A percentile compares a stretch with the other conserved stretches of the same genome.
These are phyloP conservation scores for Microcebus ravelobensis DNA, from an alignment of 2,113 vertebrate species.

Conservation along the genomic window DNA sequence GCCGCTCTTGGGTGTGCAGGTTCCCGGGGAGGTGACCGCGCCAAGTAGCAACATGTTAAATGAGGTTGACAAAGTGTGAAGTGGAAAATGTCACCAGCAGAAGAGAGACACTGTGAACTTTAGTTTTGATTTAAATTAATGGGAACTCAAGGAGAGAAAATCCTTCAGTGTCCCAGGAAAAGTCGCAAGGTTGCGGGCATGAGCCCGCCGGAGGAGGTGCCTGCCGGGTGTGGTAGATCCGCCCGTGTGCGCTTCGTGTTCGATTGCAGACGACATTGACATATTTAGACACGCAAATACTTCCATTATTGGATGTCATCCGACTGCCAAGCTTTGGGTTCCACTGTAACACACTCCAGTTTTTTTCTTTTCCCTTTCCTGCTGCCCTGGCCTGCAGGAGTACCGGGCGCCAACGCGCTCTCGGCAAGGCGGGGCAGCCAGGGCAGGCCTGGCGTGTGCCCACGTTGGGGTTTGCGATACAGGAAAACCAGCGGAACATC, in stretches of 20 bases:
- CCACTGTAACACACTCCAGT: too few species aligned
- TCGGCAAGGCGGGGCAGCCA: rapidly evolving
- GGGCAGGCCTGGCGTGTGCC: not conserved
- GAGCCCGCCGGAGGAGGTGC: not conserved
- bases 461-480: rapidly evolving
- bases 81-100: conserved; percentile 57
- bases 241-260: rapidly evolving
- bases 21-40: not conserved
- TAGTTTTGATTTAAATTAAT: conserved; percentile 63
- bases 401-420: rapidly evolving
- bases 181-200: not conserved
- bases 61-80: conserved; percentile 64
- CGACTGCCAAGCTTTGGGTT: not conserved
- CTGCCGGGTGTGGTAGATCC: not conserved
- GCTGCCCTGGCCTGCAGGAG: too few species aligned
- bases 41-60: not conserved
- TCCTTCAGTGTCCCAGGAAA: not conserved
- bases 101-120: conserved; percentile 59
- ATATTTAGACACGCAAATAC: not conserved
- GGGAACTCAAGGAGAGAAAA: conserved; percentile 53
- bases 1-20: not conserved
- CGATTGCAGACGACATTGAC: not conserved
- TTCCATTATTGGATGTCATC: not conserved
- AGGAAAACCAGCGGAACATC: not conserved
- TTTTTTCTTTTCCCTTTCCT: not conserved